Evolutionary conservation across 2,888 invertebrate species (phyloP).

Genomic region (Chloroclysta siterata): DNA sequence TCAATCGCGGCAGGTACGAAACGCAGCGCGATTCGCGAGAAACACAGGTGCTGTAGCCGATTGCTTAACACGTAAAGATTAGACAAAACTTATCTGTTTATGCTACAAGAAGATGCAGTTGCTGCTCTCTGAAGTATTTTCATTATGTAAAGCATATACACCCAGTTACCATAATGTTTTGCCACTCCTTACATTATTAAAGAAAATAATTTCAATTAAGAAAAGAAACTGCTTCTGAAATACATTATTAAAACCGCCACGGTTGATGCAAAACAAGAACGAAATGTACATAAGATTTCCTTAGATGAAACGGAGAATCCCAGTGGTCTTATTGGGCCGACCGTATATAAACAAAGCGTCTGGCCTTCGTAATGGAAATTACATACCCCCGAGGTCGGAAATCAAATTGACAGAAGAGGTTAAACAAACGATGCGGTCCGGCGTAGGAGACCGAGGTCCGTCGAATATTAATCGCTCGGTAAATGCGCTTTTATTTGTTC

Average conservation of each 20-base stretch:
- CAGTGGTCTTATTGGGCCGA: slow-evolving; percentile 66
- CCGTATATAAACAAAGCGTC: slow-evolving; percentile 76
- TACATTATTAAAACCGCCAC: slow-evolving; percentile 39
- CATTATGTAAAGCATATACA: slow-evolving; percentile 27
- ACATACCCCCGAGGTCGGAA: slow-evolving; percentile 82
- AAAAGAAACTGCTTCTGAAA: slow-evolving; percentile 28
- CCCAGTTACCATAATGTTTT: slow-evolving; percentile 24
- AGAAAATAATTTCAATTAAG: slow-evolving; percentile 31
- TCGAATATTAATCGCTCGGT: slow-evolving; percentile 80
- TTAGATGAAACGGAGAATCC: slow-evolving; percentile 64
- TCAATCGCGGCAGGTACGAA: too few relatives aligned
- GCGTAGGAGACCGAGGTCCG: slow-evolving; percentile 70
- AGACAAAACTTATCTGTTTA: neutral
- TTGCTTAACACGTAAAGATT: too few relatives aligned
- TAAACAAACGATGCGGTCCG: slow-evolving; percentile 83
- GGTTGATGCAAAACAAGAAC: slow-evolving; percentile 40
- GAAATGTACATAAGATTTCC: slow-evolving; percentile 51
- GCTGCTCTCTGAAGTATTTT: slow-evolving; percentile 15
- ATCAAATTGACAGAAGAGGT: slow-evolving; percentile 85
- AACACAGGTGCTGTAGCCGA: too few relatives aligned
- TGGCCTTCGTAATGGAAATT: slow-evolving; percentile 80
- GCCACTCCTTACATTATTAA: slow-evolving; percentile 18
- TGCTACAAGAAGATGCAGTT: neutral
- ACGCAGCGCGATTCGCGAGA: too few relatives aligned
- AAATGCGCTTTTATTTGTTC: slow-evolving; percentile 82